Base-by-base conservation (phyloP, 2,888 invertebrate genomes). In the Caenorhabditis zanzibari region DNA sequence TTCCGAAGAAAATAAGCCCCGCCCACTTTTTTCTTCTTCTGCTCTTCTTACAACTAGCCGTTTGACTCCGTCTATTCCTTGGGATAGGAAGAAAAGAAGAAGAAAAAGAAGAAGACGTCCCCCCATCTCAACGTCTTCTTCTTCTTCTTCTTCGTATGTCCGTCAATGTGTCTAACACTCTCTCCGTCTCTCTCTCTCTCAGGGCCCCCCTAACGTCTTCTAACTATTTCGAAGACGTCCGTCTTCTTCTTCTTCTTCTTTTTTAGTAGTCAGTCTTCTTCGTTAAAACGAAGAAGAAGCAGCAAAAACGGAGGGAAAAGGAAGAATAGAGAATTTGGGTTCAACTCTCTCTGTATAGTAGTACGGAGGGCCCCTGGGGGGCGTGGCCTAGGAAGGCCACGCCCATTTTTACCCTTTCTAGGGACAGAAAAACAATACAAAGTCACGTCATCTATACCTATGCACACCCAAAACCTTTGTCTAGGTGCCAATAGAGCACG, bases 91-190 rank as follows among this genome's bases (percentile, higher is more conserved):
- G 35, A 32, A 26, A 22, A 32, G 41, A 56, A 26, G 35, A 47
- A 58, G 35, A 64, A 44, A 44, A 41, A 44, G 28, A 41, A 73
- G 58, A 49, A 59, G 59, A 58, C 49, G 49, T 52, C 49, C 28
- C 52, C 12, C 14, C 2, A 10, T 1, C 5, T 9, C 14, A n/a
- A 58, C 71, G 47, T 59, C 72, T 59, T 59, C 59, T 22, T 69
- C 69, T 56, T 64, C 61, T 74, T 69, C 69, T 71, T 64, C 63
- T 74, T 44, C 63, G 74, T 63, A 74, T 74, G 74, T 63, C 74
- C 74, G 76, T 68, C 59, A 56, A 72, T 72, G 59, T 59, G 72
- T 72, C 72, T 61, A 47, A 1, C 35, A 7, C 59, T 28, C 64
- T 56, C 61, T n/a, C 32, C 41, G 19, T 38, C 52, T 52, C 47